phyloP scores from a whole-genome alignment of 2,888 invertebrate species.

The Halictus ligatus region DNA sequence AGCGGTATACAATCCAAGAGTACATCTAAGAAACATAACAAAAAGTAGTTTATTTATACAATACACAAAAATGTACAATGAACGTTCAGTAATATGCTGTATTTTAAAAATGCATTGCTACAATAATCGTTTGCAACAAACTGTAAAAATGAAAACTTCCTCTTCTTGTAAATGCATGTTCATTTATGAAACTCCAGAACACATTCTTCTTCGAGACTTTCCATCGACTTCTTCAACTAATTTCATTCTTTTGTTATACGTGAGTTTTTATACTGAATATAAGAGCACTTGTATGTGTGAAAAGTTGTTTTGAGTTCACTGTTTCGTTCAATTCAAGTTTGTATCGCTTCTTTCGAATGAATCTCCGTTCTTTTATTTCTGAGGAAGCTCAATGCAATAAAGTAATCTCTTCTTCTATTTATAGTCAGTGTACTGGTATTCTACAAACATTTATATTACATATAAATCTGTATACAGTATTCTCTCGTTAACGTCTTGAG shows the following conservation, averaged over 20 bases:
- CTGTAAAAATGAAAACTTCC: slow-evolving; percentile 20
- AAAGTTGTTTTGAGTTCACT: background rate
- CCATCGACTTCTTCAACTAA: background rate
- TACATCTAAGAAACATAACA: slow-evolving; percentile 37
- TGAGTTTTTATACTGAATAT: background rate
- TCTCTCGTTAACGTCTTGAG: background rate
- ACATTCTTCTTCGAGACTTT: background rate
- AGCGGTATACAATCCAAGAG: background rate
- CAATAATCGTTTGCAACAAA: background rate
- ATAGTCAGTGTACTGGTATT: slow-evolving; percentile 32
- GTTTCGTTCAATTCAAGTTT: background rate
- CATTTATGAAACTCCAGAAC: background rate
- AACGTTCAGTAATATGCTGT: slow-evolving; percentile 14
- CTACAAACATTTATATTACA: slow-evolving; percentile 11
- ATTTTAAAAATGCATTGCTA: slow-evolving; percentile 16
- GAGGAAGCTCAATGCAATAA: slow-evolving; percentile 28
- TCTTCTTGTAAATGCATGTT: background rate
- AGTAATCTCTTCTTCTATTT: slow-evolving; percentile 50
- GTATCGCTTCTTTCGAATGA: background rate
- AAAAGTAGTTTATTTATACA: slow-evolving; percentile 44
- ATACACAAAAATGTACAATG: slow-evolving; percentile 34
- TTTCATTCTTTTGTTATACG: background rate
- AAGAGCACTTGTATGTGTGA: slow-evolving; percentile 15
- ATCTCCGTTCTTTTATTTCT: slow-evolving; percentile 18
- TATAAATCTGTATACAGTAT: slow-evolving; percentile 42